A percentile compares a stretch with the other conserved stretches of the same genome.
Evolutionary conservation across 35 echinoderm and acorn worm species (phyloP).

Genomic region (Eucidaris tribuloides): DNA sequence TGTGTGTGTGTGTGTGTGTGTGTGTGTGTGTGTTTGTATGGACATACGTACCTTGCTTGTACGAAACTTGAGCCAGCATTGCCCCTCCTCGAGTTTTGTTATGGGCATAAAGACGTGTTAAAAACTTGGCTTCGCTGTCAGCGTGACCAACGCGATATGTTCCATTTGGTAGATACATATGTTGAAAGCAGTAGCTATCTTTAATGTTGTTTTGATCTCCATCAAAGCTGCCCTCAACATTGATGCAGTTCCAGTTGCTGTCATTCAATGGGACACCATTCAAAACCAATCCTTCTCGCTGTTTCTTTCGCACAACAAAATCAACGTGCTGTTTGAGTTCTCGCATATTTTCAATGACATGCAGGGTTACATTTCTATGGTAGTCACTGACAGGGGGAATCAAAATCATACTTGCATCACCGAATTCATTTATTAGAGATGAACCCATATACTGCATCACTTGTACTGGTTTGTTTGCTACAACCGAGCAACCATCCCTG

Average conservation of each 20-base stretch:
- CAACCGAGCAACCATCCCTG: not conserved
- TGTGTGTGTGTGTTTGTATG: too few relatives aligned
- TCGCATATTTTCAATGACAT: not conserved
- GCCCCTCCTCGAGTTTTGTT: not conserved
- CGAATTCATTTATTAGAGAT: not conserved
- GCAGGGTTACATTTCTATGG: slow-evolving; percentile 2
- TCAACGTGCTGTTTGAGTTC: not conserved
- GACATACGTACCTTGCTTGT: too few relatives aligned
- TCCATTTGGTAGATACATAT: not conserved
- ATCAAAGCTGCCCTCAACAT: not conserved
- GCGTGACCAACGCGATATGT: not conserved
- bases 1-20: too few relatives aligned
- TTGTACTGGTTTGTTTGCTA: not conserved
- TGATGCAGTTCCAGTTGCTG: not conserved
- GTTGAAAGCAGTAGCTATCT: not conserved
- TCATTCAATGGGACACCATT: not conserved
- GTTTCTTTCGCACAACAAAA: not conserved
- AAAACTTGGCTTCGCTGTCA: not conserved
- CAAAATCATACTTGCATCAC: slow-evolving; percentile 7
- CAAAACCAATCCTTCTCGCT: not conserved
- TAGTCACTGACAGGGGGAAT: not conserved
- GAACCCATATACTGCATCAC: not conserved
- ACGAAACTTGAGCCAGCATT: slow-evolving; percentile 2
- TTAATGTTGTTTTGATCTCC: not conserved
- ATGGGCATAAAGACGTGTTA: not conserved